phyloP scores from a whole-genome alignment of 2,888 invertebrate species.

The Piscicola geometra region DNA sequence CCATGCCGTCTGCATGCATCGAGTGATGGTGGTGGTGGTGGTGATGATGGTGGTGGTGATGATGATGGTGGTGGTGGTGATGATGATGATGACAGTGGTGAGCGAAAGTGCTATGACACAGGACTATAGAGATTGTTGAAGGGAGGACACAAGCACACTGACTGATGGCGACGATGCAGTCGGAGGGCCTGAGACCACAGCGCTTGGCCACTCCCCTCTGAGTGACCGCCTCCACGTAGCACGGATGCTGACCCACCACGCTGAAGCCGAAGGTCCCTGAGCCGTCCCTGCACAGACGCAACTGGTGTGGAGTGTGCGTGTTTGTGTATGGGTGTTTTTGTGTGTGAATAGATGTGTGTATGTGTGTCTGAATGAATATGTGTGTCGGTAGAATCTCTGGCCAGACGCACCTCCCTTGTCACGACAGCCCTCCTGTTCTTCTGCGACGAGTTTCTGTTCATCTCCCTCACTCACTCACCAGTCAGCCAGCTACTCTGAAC shows the following conservation, averaged over 20 bases:
- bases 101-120: neutral
- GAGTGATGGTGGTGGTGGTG: constrained; percentile 1
- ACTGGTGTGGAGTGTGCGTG: too few species aligned
- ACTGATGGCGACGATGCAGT: constrained; percentile 25
- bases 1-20: neutral
- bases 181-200: constrained; percentile 21
- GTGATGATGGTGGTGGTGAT: neutral
- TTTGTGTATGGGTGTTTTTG: too few species aligned
- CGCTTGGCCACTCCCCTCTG: neutral
- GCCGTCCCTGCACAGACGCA: constrained; percentile 15
- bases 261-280: constrained; percentile 18
- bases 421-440: too few species aligned
- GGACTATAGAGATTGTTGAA: neutral
- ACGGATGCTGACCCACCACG: constrained; percentile 23
- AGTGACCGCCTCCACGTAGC: constrained; percentile 10
- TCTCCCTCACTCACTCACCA: too few species aligned
- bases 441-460: too few species aligned
- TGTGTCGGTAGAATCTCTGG: too few species aligned
- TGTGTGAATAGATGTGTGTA: too few species aligned
- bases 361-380: too few species aligned
- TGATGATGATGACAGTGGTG: constrained; percentile 4
- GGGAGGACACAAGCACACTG: constrained; percentile 8
- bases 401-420: too few species aligned
- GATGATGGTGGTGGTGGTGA: constrained; percentile 13
- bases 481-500: too few species aligned